Percentiles rank a stretch among this genome's conserved stretches.
phyloP scores from a whole-genome alignment of 2,888 invertebrate species.

The Drosophila melanosoma region DNA sequence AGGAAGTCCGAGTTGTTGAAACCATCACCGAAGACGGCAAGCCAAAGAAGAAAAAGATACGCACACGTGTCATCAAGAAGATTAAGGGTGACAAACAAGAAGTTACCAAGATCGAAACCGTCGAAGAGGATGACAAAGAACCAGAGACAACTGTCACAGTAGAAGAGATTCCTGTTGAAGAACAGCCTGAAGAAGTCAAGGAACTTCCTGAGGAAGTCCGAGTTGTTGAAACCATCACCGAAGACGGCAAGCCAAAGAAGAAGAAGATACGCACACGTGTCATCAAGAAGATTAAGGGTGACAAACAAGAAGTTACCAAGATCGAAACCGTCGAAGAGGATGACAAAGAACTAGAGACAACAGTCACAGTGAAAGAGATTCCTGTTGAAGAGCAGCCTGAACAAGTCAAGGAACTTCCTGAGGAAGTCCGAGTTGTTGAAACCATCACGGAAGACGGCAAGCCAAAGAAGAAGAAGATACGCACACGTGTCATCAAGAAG shows the following conservation, averaged over 20 bases:
- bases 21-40: conserved; percentile 41
- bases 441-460: conserved; percentile 42
- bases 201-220: conserved; percentile 52
- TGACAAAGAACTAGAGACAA: conserved; percentile 44
- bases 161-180: conserved; percentile 26
- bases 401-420: conserved; percentile 41
- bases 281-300: conserved; percentile 54
- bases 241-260: conserved; percentile 52
- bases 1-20: conserved; percentile 41
- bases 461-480: conserved; percentile 17
- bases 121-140: conserved; percentile 43
- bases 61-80: conserved; percentile 51
- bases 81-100: conserved; percentile 51
- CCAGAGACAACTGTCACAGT: conserved; percentile 46
- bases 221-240: conserved; percentile 41
- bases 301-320: conserved; percentile 55
- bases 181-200: conserved; percentile 11
- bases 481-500: conserved; percentile 24
- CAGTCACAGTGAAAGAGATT: conserved; percentile 44
- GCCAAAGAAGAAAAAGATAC: conserved; percentile 46
- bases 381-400: conserved; percentile 29
- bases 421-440: conserved; percentile 47
- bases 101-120: conserved; percentile 51
- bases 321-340: conserved; percentile 55
- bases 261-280: conserved; percentile 57